Evolutionary conservation across 2,888 invertebrate species (phyloP).

Genomic region (Microdon myrmicae): DNA sequence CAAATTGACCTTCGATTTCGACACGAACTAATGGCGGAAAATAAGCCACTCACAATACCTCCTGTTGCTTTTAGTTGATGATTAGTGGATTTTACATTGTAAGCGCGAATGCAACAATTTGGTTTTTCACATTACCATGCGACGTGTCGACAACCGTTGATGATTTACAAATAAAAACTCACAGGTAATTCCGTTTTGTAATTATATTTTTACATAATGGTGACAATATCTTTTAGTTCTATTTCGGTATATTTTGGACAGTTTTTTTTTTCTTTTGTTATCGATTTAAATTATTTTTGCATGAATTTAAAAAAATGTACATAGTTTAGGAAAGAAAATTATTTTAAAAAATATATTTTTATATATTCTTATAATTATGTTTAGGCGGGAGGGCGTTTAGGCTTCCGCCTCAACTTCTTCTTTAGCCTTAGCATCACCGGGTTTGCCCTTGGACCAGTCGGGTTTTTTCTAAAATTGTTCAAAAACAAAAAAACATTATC

Average conservation of each 20-base stretch:
- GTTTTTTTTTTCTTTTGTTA: conserved; percentile 51
- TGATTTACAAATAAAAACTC: no score
- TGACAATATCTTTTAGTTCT: conserved; percentile 53
- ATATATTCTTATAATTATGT: conserved; percentile 61
- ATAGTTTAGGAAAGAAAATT: conserved; percentile 56
- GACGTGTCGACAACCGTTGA: no score
- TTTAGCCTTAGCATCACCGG: conserved; percentile 87
- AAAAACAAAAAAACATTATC: conserved; percentile 10
- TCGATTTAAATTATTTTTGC: conserved; percentile 54
- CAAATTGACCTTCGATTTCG: no score
- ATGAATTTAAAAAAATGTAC: conserved; percentile 52
- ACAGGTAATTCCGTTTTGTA: no score
- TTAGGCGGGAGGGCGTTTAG: conserved; percentile 71
- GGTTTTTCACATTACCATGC: no score
- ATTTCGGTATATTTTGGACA: conserved; percentile 44
- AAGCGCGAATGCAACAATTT: no score
- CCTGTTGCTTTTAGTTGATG: no score
- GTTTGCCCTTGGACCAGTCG: conserved; percentile 93
- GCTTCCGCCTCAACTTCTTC: conserved; percentile 86
- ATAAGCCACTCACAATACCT: no score
- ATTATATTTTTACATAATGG: conserved; percentile 52
- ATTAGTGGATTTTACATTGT: no score
- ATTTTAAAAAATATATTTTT: conserved; percentile 64
- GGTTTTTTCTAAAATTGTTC: conserved; percentile 82
- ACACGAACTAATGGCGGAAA: no score